A percentile compares a stretch with the other conserved stretches of the same genome.
These are phyloP conservation scores for Hoplias malabaricus DNA, from an alignment of 2,113 vertebrate genomes.

Conservation along the genomic window DNA sequence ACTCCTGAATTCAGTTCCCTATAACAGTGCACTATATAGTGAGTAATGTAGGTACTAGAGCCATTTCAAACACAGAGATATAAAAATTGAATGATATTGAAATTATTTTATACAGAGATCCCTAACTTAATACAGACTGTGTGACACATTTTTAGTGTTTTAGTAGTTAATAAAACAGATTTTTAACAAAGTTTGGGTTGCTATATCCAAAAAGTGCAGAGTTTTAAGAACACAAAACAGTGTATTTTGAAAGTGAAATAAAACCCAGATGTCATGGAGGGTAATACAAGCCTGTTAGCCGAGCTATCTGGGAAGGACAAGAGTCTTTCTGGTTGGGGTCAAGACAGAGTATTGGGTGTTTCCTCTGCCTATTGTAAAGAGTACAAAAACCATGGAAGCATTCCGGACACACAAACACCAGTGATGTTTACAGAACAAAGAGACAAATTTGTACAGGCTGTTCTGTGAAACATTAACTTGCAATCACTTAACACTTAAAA, in stretches of 20 bases:
- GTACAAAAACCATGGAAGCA: constrained; percentile 21
- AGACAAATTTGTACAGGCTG: neutral
- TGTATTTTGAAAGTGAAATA: constrained; percentile 2
- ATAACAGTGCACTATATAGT: too few relatives aligned
- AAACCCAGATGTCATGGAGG: neutral
- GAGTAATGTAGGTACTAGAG: too few relatives aligned
- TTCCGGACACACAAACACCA: constrained; percentile 33
- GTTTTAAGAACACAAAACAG: neutral
- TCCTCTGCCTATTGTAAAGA: constrained; percentile 40
- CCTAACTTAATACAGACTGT: too few relatives aligned
- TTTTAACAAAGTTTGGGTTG: too few relatives aligned
- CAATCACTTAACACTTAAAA: neutral
- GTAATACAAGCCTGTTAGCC: constrained; percentile 60
- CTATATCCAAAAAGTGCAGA: too few relatives aligned
- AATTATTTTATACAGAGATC: too few relatives aligned
- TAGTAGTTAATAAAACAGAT: too few relatives aligned
- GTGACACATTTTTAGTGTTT: too few relatives aligned
- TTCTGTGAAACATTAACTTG: neutral
- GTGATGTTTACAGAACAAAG: constrained; percentile 23
- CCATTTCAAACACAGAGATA: too few relatives aligned
- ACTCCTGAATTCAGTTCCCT: too few relatives aligned
- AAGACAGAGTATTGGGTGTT: constrained; percentile 49
- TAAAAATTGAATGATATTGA: too few relatives aligned
- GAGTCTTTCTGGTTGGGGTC: constrained; percentile 40
- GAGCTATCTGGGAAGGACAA: constrained; percentile 62